These are phyloP conservation scores for Gallirallus australis DNA, from an alignment of 2,797 vertebrate genomes.

Conservation along the genomic window DNA sequence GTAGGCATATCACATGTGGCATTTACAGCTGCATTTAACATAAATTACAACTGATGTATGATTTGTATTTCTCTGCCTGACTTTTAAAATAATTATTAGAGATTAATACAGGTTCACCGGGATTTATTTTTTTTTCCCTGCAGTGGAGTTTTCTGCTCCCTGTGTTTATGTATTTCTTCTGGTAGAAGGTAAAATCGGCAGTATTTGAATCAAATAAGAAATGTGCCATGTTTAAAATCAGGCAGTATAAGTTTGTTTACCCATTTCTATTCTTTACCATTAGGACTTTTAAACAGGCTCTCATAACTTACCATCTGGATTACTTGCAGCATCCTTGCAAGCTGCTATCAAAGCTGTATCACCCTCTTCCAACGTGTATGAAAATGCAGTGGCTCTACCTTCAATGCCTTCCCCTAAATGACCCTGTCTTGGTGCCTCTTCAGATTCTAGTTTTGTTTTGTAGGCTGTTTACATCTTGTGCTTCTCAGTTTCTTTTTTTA, in stretches of 20 bases:
- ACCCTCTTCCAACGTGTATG: not conserved
- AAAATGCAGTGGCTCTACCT: not conserved
- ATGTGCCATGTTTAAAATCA: not conserved
- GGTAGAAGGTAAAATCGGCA: not conserved
- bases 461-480: not conserved
- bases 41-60: conserved; percentile 14
- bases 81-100: conserved; percentile 25
- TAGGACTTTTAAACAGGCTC: not conserved
- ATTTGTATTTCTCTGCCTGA: conserved; percentile 26
- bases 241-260: not conserved
- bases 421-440: not conserved
- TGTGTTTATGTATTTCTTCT: not conserved
- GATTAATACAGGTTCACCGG: not conserved
- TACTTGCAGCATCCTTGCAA: not conserved
- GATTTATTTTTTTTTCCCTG: not conserved
- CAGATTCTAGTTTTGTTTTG: not conserved
- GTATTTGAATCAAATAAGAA: not conserved
- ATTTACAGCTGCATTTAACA: conserved; percentile 22
- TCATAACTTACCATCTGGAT: not conserved
- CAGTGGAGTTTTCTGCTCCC: not conserved
- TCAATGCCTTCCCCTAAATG: not conserved
- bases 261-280: not conserved
- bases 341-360: not conserved
- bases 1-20: not conserved
- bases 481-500: not conserved